Conservation (phyloP, 2,113 vertebrate species). For the Thinocorus orbignyianus region DNA sequence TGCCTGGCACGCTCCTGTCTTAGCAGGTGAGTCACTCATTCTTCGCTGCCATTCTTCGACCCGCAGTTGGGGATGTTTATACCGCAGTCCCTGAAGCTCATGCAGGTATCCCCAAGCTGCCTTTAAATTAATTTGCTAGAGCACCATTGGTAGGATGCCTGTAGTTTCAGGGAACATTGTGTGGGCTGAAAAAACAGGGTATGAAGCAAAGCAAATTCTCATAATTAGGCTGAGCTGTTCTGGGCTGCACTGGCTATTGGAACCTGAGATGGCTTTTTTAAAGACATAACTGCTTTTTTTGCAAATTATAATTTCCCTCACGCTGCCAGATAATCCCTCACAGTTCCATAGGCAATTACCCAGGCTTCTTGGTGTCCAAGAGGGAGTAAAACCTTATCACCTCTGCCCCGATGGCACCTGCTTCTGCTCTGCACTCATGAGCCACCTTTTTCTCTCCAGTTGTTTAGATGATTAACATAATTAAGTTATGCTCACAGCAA, state of each 20-base stretch:
- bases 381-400: constrained; percentile 61
- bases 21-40: background rate
- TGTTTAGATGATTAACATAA: constrained; percentile 56
- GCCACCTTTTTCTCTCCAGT: constrained; percentile 30
- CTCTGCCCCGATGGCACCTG: background rate
- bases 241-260: background rate
- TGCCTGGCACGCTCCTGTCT: constrained; percentile 24
- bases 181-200: constrained; percentile 27
- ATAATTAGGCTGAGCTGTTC: constrained; percentile 24
- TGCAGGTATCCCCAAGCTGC: constrained; percentile 19
- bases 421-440: background rate
- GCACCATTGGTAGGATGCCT: background rate
- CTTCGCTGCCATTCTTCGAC: background rate
- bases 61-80: constrained; percentile 33
- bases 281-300: background rate
- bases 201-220: background rate
- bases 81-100: background rate
- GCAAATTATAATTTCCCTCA: constrained; percentile 40
- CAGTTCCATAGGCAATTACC: constrained; percentile 48
- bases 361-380: constrained; percentile 36
- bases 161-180: background rate
- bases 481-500: constrained; percentile 16
- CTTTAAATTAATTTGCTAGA: constrained; percentile 39
- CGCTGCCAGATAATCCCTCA: constrained; percentile 33
- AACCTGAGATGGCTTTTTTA: background rate